phyloP scores from a whole-genome alignment of 2,113 vertebrate species.

The Onychorhynchus coronatus region DNA sequence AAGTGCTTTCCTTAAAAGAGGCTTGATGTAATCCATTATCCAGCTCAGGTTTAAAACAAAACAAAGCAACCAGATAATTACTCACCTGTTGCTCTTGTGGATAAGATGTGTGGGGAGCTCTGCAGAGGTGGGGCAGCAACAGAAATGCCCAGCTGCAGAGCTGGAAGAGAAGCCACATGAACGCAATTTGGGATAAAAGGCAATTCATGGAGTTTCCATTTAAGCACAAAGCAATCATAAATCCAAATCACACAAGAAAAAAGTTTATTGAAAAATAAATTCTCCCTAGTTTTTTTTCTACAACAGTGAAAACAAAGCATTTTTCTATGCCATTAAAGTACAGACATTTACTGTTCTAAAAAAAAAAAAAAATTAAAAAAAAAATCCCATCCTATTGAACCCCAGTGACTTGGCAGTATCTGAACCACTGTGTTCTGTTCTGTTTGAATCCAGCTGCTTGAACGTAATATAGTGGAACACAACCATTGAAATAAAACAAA shows the following conservation, averaged over 20 bases:
- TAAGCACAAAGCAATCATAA: conserved; percentile 45
- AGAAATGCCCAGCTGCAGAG: not conserved
- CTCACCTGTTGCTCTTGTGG: not conserved
- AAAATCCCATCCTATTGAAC: not conserved
- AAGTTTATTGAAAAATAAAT: conserved; percentile 98
- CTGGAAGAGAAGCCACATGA: not conserved
- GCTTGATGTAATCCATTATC: not conserved
- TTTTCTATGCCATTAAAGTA: conserved; percentile 70
- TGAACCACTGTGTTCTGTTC: conserved; percentile 30
- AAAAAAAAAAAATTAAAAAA: not conserved
- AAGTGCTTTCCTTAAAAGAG: not conserved
- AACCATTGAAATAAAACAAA: not conserved
- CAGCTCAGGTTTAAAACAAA: not conserved
- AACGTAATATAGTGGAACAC: conserved; percentile 66
- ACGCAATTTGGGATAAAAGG: not conserved
- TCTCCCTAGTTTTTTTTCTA: conserved; percentile 86
- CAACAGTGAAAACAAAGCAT: conserved; percentile 78
- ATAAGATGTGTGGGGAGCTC: not conserved
- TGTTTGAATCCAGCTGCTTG: conserved; percentile 49
- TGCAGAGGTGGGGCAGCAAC: not conserved
- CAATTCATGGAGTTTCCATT: not conserved
- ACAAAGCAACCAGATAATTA: not conserved
- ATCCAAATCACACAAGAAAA: conserved; percentile 82
- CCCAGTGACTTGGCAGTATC: conserved; percentile 44
- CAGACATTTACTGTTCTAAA: conserved; percentile 66